Evolutionary conservation across 2,113 vertebrate genomes (phyloP).

Genomic region (Osmerus mordax): DNA sequence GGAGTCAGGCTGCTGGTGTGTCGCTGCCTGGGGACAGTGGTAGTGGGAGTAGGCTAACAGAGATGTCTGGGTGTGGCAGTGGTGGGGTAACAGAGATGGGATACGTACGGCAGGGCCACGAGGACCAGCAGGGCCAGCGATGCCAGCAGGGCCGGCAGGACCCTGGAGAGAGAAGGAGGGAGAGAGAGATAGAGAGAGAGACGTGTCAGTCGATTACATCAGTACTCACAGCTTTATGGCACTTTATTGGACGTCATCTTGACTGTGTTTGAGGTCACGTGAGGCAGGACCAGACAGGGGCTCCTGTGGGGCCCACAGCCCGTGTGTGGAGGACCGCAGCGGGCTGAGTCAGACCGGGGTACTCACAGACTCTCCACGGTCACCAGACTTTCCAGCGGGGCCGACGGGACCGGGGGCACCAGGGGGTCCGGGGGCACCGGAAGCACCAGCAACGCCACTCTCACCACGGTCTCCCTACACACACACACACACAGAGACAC

Average conservation of each 20-base stretch:
- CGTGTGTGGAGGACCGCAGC: no score
- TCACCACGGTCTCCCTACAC: constrained; percentile 94
- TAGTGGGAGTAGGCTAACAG: not conserved
- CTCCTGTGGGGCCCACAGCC: no score
- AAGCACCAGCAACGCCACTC: constrained; percentile 78
- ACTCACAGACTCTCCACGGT: constrained; percentile 96
- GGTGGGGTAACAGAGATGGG: not conserved
- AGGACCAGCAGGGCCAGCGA: constrained; percentile 86
- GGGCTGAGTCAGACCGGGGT: not conserved
- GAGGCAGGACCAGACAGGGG: not conserved
- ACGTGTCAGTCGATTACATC: not conserved
- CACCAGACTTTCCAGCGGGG: constrained; percentile 93
- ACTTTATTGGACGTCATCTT: not conserved
- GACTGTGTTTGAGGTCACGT: no score
- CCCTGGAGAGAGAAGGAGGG: constrained; percentile 73
- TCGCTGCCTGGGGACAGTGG: not conserved
- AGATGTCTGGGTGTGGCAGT: not conserved
- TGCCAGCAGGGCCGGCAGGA: constrained; percentile 78
- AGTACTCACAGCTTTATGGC: not conserved
- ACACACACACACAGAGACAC: not conserved
- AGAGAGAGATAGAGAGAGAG: constrained; percentile 9
- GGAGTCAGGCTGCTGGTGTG: not conserved
- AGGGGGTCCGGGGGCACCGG: constrained; percentile 91
- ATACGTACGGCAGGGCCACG: constrained; percentile 91
- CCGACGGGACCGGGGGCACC: constrained; percentile 91